Evolutionary conservation across 2,888 invertebrate genomes (phyloP), one percentile per base, ranked within the genome.

Genomic region (Tipula helvola): DNA sequence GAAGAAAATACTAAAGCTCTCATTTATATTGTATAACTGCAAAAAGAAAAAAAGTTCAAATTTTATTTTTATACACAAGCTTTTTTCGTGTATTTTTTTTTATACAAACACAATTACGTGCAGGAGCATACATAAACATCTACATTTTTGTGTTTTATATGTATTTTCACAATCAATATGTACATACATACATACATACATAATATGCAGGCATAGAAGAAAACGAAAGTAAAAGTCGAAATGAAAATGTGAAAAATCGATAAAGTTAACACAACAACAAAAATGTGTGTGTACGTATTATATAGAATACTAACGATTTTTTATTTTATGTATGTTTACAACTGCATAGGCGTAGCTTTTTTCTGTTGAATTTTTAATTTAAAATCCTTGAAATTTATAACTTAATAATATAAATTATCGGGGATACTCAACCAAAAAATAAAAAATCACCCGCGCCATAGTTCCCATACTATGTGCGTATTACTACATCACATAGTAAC

Each of bases 91-190:
- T 71, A 71, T 71, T 71, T 71, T 71, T 39, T 39, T 39, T 39
- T 39, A 39, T 2, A 71, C 28, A 12, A 10, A 28, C 71, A 71
- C 71, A 71, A 71, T 28, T 28, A 71, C n/a, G 52, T 52, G 28
- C 28, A 71, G 4, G 28, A 71, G 71, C 71, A 71, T 71, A 71
- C 28, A 28, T 71, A 71, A 71, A 7, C 71, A 71, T 71, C 18
- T 28, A 28, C 71, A 71, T 71, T 71, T 71, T 71, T 71, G 28
- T 71, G 18, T 71, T 28, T 28, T 71, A 28, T 28, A 71, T 71
- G 71, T 71, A 71, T 71, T 71, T 71, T 71, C 71, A 71, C 71
- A 71, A 71, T 71, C 71, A 71, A 71, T 71, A 71, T 71, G 71
- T 28, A 71, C 7, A 16, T n/a, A 52, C 10, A 44, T 71, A 71